Percentiles rank a stretch among this genome's conserved stretches.
phyloP scores from a whole-genome alignment of 2,888 invertebrate species.

The Drosophila imparisetae region DNA sequence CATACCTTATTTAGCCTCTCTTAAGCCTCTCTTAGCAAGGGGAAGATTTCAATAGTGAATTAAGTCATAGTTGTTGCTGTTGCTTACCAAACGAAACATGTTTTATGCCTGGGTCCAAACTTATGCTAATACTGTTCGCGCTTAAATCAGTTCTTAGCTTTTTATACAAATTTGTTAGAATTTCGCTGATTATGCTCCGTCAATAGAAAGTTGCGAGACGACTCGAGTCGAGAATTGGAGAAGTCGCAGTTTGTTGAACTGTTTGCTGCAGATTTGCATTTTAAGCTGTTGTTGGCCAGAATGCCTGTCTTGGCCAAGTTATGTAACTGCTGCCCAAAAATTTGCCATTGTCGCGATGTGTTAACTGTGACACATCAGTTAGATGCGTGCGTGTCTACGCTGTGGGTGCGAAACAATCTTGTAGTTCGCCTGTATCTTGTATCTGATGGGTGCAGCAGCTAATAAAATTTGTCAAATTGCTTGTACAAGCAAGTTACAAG shows the following conservation, averaged over 20 bases:
- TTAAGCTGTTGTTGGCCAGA: constrained; percentile 33
- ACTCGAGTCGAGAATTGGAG: constrained; percentile 21
- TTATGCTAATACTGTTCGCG: constrained; percentile 74
- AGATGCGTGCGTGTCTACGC: neutral
- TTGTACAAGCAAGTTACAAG: constrained; percentile 42
- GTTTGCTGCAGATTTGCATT: constrained; percentile 46
- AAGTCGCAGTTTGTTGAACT: constrained; percentile 53
- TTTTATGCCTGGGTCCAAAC: constrained; percentile 44
- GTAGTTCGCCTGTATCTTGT: constrained; percentile 12
- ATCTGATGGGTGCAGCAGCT: constrained; percentile 62
- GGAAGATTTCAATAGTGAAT: neutral
- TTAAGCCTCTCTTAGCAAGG: neutral
- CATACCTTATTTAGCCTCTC: neutral
- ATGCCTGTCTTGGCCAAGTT: constrained; percentile 14
- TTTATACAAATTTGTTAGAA: constrained; percentile 57
- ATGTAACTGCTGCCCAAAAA: constrained; percentile 36
- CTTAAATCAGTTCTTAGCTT: constrained; percentile 58
- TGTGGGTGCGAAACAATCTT: constrained; percentile 36
- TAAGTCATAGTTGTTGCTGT: constrained; percentile 10
- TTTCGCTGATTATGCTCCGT: constrained; percentile 41
- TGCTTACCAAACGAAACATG: constrained; percentile 70
- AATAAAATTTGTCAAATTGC: constrained; percentile 77
- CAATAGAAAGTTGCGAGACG: constrained; percentile 73
- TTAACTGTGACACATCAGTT: constrained; percentile 32
- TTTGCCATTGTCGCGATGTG: constrained; percentile 30